Evolutionary conservation across 2,113 vertebrate species (phyloP).

Genomic region (Emberiza fucata): DNA sequence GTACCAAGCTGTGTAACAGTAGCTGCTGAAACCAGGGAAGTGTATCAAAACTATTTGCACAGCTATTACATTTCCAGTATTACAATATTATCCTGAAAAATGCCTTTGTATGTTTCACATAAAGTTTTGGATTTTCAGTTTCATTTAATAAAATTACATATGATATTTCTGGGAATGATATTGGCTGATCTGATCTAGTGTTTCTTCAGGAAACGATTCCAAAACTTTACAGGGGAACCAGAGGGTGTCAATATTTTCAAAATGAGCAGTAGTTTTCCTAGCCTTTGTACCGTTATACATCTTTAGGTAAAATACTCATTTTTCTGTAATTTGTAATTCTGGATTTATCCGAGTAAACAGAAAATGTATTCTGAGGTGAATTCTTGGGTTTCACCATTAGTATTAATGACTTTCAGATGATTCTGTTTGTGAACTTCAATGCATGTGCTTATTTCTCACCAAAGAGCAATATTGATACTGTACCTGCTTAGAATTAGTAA

Average conservation of each 20-base stretch:
- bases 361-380: constrained; percentile 13
- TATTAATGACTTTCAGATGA: constrained; percentile 26
- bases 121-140: constrained; percentile 9
- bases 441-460: constrained; percentile 10
- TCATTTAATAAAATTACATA: constrained; percentile 15
- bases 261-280: not conserved
- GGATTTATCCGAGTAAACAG: not conserved
- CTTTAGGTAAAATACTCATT: constrained; percentile 52
- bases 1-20: not conserved
- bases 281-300: not conserved
- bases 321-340: constrained; percentile 35
- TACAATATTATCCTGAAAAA: not conserved
- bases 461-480: constrained; percentile 47
- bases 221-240: not conserved
- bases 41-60: constrained; percentile 23
- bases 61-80: constrained; percentile 32
- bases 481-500: constrained; percentile 67
- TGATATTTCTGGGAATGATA: not conserved
- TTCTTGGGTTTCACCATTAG: not conserved
- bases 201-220: constrained; percentile 5
- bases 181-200: not conserved
- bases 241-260: not conserved
- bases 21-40: constrained; percentile 17
- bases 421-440: constrained; percentile 28
- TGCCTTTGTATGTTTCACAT: not conserved